Percentiles rank a stretch among this genome's conserved stretches.
Conservation (phyloP, 2,797 vertebrate species). For the Telmatherina bonti region DNA sequence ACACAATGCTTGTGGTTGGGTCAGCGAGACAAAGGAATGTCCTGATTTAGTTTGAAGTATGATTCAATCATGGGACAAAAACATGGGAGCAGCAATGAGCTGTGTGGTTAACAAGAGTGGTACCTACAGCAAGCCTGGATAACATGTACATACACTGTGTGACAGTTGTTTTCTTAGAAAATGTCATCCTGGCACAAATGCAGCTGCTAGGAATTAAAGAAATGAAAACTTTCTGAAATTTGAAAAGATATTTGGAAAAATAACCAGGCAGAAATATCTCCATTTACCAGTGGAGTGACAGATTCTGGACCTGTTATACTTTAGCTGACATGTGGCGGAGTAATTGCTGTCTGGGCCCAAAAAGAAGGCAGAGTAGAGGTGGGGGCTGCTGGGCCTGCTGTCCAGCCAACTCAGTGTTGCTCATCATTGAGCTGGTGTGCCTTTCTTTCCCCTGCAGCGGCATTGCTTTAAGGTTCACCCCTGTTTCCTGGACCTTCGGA, state of each 20-base stretch:
- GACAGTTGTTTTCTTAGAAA: slow-evolving; percentile 42
- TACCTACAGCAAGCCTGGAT: slow-evolving; percentile 21
- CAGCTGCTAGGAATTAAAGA: slow-evolving; percentile 54
- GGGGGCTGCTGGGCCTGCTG: slow-evolving; percentile 50
- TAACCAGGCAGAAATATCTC: slow-evolving; percentile 48
- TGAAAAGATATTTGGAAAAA: slow-evolving; percentile 52
- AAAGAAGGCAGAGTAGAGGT: slow-evolving; percentile 40
- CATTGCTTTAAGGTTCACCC: slow-evolving; percentile 24
- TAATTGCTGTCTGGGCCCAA: slow-evolving; percentile 71
- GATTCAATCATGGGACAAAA: slow-evolving; percentile 60
- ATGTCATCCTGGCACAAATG: slow-evolving; percentile 39
- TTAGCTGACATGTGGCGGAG: slow-evolving; percentile 68
- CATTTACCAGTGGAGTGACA: slow-evolving; percentile 54
- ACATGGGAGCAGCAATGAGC: slow-evolving; percentile 40
- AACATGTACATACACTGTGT: slow-evolving; percentile 45
- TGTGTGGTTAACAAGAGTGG: slow-evolving; percentile 50
- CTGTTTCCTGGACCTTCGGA: slow-evolving; percentile 40
- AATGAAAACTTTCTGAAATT: slow-evolving; percentile 58
- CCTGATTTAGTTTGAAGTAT: slow-evolving; percentile 43
- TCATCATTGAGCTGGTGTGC: slow-evolving; percentile 49
- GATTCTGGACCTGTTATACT: slow-evolving; percentile 65
- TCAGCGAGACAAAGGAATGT: slow-evolving; percentile 41
- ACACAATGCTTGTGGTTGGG: slow-evolving; percentile 29
- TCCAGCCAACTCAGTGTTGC: slow-evolving; percentile 62
- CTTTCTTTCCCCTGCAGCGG: slow-evolving; percentile 33